Evolutionary conservation across 2,113 vertebrate genomes (phyloP).

Genomic region (Toxostoma redivivum): DNA sequence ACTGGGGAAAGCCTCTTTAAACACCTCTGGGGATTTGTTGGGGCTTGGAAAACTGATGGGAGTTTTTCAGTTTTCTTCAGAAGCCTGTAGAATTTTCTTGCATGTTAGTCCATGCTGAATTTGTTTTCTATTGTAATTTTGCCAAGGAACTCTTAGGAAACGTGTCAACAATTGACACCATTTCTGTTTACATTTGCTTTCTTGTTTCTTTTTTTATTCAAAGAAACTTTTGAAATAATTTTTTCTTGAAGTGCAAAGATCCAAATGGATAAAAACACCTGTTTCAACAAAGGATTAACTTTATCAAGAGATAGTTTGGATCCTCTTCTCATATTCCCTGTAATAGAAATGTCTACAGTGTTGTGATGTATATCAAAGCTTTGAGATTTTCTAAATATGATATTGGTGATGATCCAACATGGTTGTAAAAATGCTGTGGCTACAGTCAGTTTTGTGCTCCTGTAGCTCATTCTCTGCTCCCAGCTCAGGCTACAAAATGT

Average conservation of each 20-base stretch:
- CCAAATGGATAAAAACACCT: neutral
- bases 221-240: neutral
- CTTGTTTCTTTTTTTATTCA: neutral
- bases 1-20: neutral
- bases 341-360: neutral
- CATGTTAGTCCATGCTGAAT: neutral
- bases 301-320: neutral
- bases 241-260: neutral
- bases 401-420: neutral
- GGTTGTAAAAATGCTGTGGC: neutral
- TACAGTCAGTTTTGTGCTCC: neutral
- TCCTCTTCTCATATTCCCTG: neutral
- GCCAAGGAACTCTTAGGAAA: neutral
- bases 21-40: neutral
- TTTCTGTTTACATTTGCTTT: slow-evolving; percentile 34
- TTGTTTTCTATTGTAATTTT: neutral
- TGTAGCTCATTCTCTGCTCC: neutral
- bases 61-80: neutral
- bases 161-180: neutral
- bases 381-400: neutral
- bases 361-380: neutral
- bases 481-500: neutral
- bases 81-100: neutral
- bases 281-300: neutral
- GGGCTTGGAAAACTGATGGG: neutral